Evolutionary conservation across 2,888 invertebrate genomes (phyloP), one percentile per base, ranked within the genome.

Genomic region (Drosophila prolongata): DNA sequence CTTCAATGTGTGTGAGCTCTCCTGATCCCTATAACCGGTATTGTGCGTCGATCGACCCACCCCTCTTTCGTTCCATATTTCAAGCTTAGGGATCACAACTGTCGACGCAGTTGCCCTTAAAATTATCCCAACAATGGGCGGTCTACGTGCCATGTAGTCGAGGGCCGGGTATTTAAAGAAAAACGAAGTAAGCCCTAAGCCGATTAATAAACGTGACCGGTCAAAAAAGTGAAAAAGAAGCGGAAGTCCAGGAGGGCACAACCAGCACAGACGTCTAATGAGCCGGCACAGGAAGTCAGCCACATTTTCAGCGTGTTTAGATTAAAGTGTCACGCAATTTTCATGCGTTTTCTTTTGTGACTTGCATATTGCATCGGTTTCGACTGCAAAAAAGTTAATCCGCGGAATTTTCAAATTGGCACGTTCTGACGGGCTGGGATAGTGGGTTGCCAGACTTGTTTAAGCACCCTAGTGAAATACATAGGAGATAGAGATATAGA

Each of bases 121-220:
- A 70, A 60, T 57, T 60, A 66, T 60, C 52, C 60, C 37, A 58
- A 85, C 85, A 85, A 85, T 75, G 65, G 79, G 60, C 64, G 62
- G 55, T 24, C 50, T 83, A 88, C 83, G 83, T 83, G 83, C 70
- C 69, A 16, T 53, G 35, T 9, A 58, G 49, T 69, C 55, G 35
- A 79, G 75, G 59, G 67, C 54, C 55, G 14, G 47, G 72, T 75
- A 75, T 82, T 82, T 81, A 67, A 70, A 14, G 47, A 9, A 74
- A 81, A 76, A 69, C 16, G 52, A 16, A 42, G 47, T 46, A 49
- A 59, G 52, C 55, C 72, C 71, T 86, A 88, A 88, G 78, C 87
- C 87, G 83, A 88, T 83, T 88, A 86, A 75, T 71, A 76, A 88
- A 79, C 89, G 87, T 78, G 83, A 88, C 84, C 80, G 67, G 80